Conservation (phyloP, 2,888 invertebrate species). For the Eudasyphora cyanicolor region DNA sequence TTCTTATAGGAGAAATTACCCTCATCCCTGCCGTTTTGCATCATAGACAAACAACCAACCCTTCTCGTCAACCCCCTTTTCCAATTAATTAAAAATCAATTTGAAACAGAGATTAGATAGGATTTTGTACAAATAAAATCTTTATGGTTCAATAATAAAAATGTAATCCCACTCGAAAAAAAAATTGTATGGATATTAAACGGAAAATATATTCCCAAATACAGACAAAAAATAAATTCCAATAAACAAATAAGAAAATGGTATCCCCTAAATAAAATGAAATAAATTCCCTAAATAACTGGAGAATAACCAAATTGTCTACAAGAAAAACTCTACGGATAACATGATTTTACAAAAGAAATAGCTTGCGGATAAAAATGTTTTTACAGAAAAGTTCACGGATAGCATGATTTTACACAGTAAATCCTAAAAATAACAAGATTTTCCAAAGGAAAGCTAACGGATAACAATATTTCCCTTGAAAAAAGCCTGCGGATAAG, state of each 20-base stretch:
- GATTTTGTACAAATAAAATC: not conserved
- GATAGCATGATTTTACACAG: no score
- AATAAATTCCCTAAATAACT: not conserved
- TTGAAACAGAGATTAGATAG: slow-evolving; percentile 1
- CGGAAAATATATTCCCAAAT: no score
- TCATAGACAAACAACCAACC: no score
- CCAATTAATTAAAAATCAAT: not conserved
- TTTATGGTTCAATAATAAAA: not conserved
- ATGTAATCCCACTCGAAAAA: no score
- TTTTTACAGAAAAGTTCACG: not conserved
- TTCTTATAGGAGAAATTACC: not conserved
- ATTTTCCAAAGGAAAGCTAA: no score
- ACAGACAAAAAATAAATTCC: not conserved
- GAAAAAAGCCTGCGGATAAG: not conserved
- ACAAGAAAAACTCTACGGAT: no score
- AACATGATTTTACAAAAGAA: not conserved
- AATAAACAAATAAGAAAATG: no score
- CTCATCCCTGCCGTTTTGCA: no score
- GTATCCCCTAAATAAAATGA: no score
- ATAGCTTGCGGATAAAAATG: not conserved
- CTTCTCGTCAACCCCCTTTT: not conserved
- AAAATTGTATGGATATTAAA: no score
- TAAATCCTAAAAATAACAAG: no score
- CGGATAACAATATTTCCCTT: not conserved
- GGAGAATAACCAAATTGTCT: not conserved